Conservation (phyloP, 1,140 invertebrate genomes). For the Hirudo medicinalis region DNA sequence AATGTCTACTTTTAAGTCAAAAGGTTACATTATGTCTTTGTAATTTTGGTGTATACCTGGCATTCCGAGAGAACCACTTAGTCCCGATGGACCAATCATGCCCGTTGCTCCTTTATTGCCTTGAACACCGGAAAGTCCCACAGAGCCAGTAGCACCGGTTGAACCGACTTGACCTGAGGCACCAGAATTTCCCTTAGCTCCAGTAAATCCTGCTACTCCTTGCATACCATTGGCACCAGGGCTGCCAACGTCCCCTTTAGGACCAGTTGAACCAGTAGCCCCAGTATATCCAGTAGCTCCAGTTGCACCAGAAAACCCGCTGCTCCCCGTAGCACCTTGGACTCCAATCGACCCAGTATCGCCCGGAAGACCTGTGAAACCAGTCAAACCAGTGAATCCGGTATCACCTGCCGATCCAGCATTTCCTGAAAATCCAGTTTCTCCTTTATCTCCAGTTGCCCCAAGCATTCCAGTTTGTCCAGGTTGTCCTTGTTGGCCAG, state of each 20-base stretch:
- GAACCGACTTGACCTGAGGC: too few species aligned
- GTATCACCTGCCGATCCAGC: slow-evolving; percentile 1
- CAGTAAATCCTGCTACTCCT: neutral
- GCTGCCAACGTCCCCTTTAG: neutral
- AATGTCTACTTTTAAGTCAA: too few species aligned
- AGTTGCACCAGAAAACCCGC: neutral
- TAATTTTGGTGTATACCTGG: neutral
- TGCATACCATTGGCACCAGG: neutral
- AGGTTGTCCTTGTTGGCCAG: slow-evolving; percentile 11
- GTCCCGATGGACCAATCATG: neutral
- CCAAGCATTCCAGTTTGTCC: slow-evolving; percentile 15
- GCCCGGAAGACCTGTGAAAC: slow-evolving; percentile 5
- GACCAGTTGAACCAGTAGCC: slow-evolving; percentile 1
- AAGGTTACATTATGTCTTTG: neutral
- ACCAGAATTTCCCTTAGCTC: too few species aligned
- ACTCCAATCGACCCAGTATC: neutral
- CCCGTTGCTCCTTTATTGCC: slow-evolving; percentile 7
- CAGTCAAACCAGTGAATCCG: neutral
- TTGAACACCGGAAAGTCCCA: neutral
- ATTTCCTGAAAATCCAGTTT: slow-evolving; percentile 7
- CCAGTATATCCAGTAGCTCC: slow-evolving; percentile 13
- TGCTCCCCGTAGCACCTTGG: neutral
- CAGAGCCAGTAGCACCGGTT: neutral
- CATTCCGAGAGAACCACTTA: neutral
- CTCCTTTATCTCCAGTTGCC: slow-evolving; percentile 16